Conservation (phyloP, 2,113 vertebrate species). For the Actenoides hombroni region DNA sequence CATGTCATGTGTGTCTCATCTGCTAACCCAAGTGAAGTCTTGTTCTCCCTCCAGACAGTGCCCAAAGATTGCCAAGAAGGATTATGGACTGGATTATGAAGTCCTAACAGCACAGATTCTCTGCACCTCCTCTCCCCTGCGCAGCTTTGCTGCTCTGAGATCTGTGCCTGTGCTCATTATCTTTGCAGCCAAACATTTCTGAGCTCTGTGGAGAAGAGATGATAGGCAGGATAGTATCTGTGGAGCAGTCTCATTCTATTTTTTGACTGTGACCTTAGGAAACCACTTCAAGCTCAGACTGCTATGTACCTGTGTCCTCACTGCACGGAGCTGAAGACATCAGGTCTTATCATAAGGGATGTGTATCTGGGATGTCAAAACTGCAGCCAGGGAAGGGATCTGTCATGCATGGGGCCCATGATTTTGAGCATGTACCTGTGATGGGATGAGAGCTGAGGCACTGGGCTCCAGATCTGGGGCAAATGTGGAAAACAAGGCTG, state of each 20-base stretch:
- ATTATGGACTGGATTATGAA: not conserved
- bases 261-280: not conserved
- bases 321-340: not conserved
- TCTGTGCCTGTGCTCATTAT: not conserved
- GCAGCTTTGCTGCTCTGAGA: not conserved
- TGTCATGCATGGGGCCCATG: fast-evolving
- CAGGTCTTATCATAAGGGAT: not conserved
- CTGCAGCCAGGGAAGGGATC: not conserved
- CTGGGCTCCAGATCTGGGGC: not conserved
- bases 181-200: not conserved
- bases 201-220: not conserved
- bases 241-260: not conserved
- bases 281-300: not conserved
- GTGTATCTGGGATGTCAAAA: not conserved
- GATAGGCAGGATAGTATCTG: not conserved
- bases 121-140: not conserved
- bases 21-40: not conserved
- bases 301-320: not conserved
- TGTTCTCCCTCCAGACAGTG: not conserved
- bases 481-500: not conserved
- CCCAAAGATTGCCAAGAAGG: not conserved
- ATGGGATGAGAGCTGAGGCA: not conserved
- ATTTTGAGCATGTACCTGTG: not conserved
- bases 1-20: not conserved
- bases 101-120: not conserved